Evolutionary conservation across 2,113 vertebrate genomes (phyloP), one percentile per base, ranked within the genome.

Genomic region (Circaetus cinerascens): DNA sequence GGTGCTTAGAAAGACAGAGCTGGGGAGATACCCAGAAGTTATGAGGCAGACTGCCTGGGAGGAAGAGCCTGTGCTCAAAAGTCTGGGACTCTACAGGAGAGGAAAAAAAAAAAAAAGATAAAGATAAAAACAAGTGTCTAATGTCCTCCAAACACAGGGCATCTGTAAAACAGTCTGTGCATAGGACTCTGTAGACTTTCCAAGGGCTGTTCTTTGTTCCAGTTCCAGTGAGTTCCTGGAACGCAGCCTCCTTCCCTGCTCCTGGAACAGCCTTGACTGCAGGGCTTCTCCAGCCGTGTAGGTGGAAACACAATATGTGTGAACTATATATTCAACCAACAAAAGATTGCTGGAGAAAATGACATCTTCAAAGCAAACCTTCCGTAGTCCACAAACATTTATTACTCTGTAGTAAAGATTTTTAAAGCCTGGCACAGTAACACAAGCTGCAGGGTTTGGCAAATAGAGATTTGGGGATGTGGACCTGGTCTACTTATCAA

Each of bases 181-280:
- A 86, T 18, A 90, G 95, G 75, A 68, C 95, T 95, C 85, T 88
- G 93, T 63, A 91, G 95, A 38, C 91, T 96, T 96, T 98, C 97
- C 97, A 98, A 96, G 84, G 90, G 76, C 87, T 97, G 93, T 59
- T 62, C 97, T 98, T 98, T 98, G 92, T 98, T 98, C 89, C 95
- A 73, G 94, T 97, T 98, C 97, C 96, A 92, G 90, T 90, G 78
- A 95, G 97, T 96, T 96, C 95, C 95, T 97, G 97, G 96, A 96
- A 96, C 94, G 9, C 66, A 96, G 97, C 96, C 97, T 95, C 88
- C 89, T 97, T 97, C 95, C 95, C 92, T 88, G 83, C 95, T 90
- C 95, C 95, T 95, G 98, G 97, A 95, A 94, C 97, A 93, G 93
- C 55, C 95, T 76, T 89, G 92, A 69, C 96, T 97, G 91, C 93